Evolutionary conservation across 2,113 vertebrate genomes (phyloP), one percentile per base, ranked within the genome.

Genomic region (Theristicus caerulescens): DNA sequence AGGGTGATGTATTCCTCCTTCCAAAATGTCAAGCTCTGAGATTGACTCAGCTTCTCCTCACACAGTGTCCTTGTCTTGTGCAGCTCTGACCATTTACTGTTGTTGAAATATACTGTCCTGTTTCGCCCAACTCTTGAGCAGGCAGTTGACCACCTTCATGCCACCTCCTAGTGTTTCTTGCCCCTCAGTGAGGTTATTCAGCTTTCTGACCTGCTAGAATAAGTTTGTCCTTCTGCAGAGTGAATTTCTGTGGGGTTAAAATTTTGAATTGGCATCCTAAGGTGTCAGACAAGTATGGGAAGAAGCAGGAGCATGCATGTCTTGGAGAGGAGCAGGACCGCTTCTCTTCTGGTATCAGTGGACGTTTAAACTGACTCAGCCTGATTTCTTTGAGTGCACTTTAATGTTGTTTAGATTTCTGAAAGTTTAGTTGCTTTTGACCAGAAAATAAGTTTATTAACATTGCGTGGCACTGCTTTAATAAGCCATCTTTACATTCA

Each of bases 41-140:
- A 2, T 58, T 22, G 62, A 3, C 40, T 49, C 13, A 5, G 58
- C 49, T 58, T 36, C 69, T 65, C 44, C 34, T 85, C 26, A 5
- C 38, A 4, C 11, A 7, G 4, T 16, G 1, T n/a, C 49, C 38
- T 40, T 32, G 14, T 34, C 19, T 13, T 14, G 69, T 6, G n/a
- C 52, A 7, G 46, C 58, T n/a, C 70, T 49, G 44, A 18, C 59
- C 1, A 0, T 14, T 59, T 3, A 0, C 4, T 26, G 29, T 0
- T 51, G 59, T 34, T 69, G 40, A 11, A 27, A 38, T 25, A 6
- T 1, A 3, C 0, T 0, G 16, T 44, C 26, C n/a, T 16, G 9
- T 34, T 79, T 12, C 16, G 86, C 49, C 29, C 54, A 57, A 3
- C 58, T 5, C 71, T 51, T 11, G 16, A 58, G 42, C 46, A 38